Conservation (phyloP, 2,797 vertebrate species). For the Lagocephalus sceleratus region DNA sequence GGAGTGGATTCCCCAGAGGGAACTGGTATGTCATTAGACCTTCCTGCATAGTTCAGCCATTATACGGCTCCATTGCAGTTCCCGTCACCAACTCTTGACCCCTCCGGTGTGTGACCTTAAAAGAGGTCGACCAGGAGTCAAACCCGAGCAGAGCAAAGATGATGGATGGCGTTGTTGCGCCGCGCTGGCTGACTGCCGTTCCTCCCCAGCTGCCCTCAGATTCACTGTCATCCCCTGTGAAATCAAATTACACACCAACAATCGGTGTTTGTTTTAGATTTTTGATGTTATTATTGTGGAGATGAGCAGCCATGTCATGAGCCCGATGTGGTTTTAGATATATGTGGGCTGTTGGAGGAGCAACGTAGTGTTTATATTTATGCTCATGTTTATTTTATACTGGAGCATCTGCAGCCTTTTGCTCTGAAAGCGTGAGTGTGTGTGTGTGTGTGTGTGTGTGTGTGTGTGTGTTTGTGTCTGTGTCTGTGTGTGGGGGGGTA, state of each 20-base stretch:
- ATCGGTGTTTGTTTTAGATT: constrained; percentile 43
- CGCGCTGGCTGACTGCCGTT: constrained; percentile 27
- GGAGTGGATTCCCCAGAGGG: constrained; percentile 39
- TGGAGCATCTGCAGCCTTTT: constrained; percentile 3
- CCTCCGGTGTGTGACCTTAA: constrained; percentile 31
- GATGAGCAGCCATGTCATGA: constrained; percentile 29
- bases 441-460: constrained; percentile 2
- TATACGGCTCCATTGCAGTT: constrained; percentile 32
- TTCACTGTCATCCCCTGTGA: constrained; percentile 23
- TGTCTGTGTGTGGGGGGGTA: constrained; percentile 31
- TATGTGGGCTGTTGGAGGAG: constrained; percentile 21
- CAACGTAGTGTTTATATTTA: constrained; percentile 13
- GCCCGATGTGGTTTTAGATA: constrained; percentile 16
- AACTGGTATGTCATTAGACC: constrained; percentile 50
- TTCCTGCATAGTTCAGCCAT: constrained; percentile 52
- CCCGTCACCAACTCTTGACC: constrained; percentile 43
- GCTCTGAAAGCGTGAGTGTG: no score
- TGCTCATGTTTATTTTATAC: constrained; percentile 40
- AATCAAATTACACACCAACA: constrained; percentile 41
- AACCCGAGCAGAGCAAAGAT: constrained; percentile 28
- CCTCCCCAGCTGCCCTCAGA: constrained; percentile 15
- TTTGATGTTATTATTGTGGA: constrained; percentile 23
- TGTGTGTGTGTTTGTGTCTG: constrained; percentile 6
- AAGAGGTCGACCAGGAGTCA: constrained; percentile 43
- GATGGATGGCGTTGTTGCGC: constrained; percentile 35